These are phyloP conservation scores for Lontra canadensis DNA, from an alignment of 2,113 vertebrate species.

Conservation along the genomic window DNA sequence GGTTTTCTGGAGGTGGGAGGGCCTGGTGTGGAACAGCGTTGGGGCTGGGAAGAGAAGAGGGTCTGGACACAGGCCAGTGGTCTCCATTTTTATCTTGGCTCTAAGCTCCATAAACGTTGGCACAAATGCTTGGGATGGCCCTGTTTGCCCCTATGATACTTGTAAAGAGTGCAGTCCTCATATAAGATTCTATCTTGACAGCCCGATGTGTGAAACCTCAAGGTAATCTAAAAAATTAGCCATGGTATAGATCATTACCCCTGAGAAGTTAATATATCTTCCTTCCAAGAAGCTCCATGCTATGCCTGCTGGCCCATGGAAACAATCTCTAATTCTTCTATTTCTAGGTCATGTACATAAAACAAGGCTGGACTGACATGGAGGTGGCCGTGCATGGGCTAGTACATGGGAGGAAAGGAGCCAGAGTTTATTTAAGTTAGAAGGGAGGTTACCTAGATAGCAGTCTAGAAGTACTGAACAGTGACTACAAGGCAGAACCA, in stretches of 20 bases:
- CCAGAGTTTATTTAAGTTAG: slow-evolving; percentile 30
- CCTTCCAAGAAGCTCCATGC: not conserved
- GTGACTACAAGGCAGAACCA: slow-evolving; percentile 13
- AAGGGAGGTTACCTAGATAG: not conserved
- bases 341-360: slow-evolving; percentile 5
- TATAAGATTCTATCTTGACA: not conserved
- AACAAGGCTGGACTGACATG: slow-evolving; percentile 28
- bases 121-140: not conserved
- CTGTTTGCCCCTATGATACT: not conserved
- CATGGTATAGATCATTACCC: not conserved
- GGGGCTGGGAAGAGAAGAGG: not conserved
- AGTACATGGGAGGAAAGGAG: not conserved
- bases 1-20: not conserved
- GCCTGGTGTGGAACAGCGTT: not conserved
- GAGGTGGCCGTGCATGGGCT: not conserved
- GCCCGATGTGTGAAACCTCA: not conserved
- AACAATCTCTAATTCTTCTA: slow-evolving; percentile 34
- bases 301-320: slow-evolving; percentile 12
- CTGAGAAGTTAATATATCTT: not conserved
- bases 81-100: slow-evolving; percentile 4
- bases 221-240: slow-evolving; percentile 28
- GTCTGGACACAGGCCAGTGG: not conserved
- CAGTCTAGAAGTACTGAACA: not conserved
- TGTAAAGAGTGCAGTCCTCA: not conserved
- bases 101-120: not conserved